Conservation (phyloP, 2,797 vertebrate species). For the Tinamus major region DNA sequence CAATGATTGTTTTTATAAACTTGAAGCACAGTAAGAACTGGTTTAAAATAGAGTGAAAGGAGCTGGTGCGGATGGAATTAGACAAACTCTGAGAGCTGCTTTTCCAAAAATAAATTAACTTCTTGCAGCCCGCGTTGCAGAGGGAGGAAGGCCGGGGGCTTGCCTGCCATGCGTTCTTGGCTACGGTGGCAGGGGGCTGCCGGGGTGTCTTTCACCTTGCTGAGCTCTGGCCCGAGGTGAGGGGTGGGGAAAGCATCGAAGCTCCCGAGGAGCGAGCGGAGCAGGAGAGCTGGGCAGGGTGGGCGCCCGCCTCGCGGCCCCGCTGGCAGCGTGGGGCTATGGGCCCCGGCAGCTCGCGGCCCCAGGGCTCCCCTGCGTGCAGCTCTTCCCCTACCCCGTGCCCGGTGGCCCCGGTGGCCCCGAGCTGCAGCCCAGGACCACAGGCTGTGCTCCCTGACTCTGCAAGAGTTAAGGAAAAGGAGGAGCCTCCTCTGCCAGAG, state of each 20-base stretch:
- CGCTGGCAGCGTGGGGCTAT: not conserved
- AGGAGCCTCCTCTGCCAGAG: not conserved
- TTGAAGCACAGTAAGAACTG: constrained; percentile 61
- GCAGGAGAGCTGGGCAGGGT: not conserved
- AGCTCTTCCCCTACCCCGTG: not conserved
- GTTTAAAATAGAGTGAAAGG: constrained; percentile 72
- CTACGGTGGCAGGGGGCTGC: not conserved
- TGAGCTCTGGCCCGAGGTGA: not conserved
- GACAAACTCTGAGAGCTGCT: constrained; percentile 66
- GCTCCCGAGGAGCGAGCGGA: not conserved
- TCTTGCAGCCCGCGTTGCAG: constrained; percentile 65
- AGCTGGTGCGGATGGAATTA: constrained; percentile 69
- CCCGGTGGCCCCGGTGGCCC: not conserved
- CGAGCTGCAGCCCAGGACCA: not conserved
- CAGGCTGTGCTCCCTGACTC: not conserved
- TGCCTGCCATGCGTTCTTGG: not conserved
- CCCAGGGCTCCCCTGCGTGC: not conserved
- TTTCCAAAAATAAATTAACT: constrained; percentile 74
- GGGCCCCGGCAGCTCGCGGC: not conserved
- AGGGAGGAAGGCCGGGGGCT: not conserved
- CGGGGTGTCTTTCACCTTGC: not conserved
- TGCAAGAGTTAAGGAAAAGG: constrained; percentile 44
- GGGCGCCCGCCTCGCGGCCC: not conserved
- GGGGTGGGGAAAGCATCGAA: not conserved
- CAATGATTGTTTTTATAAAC: constrained; percentile 63